Base-by-base conservation (phyloP, 2,113 vertebrate genomes). In the Sisor rabdophorus region DNA sequence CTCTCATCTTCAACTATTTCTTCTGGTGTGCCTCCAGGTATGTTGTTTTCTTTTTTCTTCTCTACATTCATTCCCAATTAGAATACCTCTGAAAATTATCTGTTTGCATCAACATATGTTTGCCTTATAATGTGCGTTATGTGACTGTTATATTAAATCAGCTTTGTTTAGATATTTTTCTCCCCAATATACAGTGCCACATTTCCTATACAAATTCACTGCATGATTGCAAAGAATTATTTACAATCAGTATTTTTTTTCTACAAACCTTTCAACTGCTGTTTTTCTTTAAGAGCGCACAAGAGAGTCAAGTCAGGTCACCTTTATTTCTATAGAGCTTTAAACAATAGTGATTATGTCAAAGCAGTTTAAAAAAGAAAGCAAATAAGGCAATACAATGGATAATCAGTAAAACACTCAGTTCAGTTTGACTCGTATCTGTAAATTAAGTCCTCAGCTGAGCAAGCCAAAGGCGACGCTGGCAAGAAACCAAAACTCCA, bases 11-110 rank as follows among this genome's bases (percentile, higher is more conserved):
- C 95, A 75, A 95, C 94, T 85, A 96, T 98, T 85, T 97, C 97
- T 17, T 98, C 97, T 0, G 97, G 97, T 11, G 95, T 98, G 28
- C 96, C 97, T 36, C 97, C 97, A 94, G 96, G 97, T 98, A 60
- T 84, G 87, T 86, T 2, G 28, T 40, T 17, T 28, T 64, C 44
- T 44, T 44, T 44, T 44, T 44, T 67, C 22, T 28, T 64, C 28
- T 5, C 59, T 15, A 61, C 22, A 13, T 16, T 67, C 48, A 32
- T 76, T 76, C 11, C 9, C 19, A 64, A 52, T 8, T 7, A 47
- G 56, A 61, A 15, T 48, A 40, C 55, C 26, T 54, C 52, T 28
- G 74, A 55, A 76, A 67, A 69, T 56, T 26, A 13, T 44, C 19
- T 67, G 61, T 76, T 67, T 68, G 44, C 44, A 75, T 74, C 82